Evolutionary conservation across 2,113 vertebrate species (phyloP), one percentile per base, ranked within the genome.

Genomic region (Myotis davidii): DNA sequence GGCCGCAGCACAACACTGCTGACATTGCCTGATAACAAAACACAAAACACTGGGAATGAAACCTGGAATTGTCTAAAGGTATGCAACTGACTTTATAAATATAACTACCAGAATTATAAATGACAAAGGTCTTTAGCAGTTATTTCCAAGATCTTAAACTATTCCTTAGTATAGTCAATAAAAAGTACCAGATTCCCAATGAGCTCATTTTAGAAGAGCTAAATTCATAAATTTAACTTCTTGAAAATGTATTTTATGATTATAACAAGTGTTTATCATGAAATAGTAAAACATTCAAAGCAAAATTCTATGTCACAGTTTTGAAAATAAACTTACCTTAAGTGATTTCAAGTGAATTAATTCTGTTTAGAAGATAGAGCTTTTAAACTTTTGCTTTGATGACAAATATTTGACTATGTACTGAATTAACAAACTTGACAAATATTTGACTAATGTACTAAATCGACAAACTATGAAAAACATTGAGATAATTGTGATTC

Each of bases 1-100:
- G 99, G 29, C 99, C 99, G 32, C 99, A 99, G 97, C 99, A 99
- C 23, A 99, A 97, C 88, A 99, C 99, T 32, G 99, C 99, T 5
- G 99, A 99, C 99, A 99, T 99, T 20, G 99, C 99, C 99, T 99
- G 50, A 29, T 64, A 87, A 81, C 12, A 94, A 39, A 39, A 92
- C 23, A 91, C 0, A 93, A 45, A 2, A n/a, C 39, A 48, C 12
- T n/a, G n/a, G 11, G 74, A 76, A 72, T 52, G n/a, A 87, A 69
- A 70, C 17, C 27, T 54, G 27, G 21, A 29, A 61, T 2, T 21
- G 45, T 14, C 65, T 54, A 54, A 29, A 0, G n/a, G 23, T 3
- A 32, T 1, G 3, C 45, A 61, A 13, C 6, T 1, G 78, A 45
- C 74, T 83, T 61, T 37, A 69, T 11, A 50, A 78, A 79, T 13